Conservation (phyloP, 2,113 vertebrate species). For the Ailurus styani region DNA sequence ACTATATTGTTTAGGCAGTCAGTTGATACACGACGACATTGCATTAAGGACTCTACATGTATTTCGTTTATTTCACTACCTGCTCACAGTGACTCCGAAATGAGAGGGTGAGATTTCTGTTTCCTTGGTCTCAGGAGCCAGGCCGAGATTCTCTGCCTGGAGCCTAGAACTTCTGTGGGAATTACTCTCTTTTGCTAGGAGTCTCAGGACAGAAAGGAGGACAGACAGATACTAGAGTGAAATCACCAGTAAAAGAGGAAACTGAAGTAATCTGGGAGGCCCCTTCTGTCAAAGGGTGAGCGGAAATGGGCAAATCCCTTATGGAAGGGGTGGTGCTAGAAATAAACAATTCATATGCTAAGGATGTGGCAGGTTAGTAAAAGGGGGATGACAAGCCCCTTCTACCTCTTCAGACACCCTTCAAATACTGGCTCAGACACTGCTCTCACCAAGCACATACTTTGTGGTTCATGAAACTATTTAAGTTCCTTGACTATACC, state of each 20-base stretch:
- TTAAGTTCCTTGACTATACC: background rate
- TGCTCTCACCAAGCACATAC: background rate
- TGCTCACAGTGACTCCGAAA: slow-evolving; percentile 40
- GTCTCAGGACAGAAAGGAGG: background rate
- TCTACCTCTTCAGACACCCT: background rate
- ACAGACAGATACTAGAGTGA: background rate
- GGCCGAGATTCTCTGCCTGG: background rate
- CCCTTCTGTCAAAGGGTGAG: background rate
- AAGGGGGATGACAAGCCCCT: background rate
- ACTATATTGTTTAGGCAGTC: slow-evolving; percentile 59
- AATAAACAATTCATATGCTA: background rate
- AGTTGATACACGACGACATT: slow-evolving; percentile 48
- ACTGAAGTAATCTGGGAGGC: too few relatives aligned
- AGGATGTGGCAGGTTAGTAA: background rate
- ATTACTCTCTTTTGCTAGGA: background rate
- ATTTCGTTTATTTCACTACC: slow-evolving; percentile 52
- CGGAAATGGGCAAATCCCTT: background rate
- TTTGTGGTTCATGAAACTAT: background rate
- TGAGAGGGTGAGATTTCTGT: background rate
- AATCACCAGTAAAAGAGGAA: background rate
- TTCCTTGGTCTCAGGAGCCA: background rate
- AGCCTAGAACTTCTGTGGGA: background rate
- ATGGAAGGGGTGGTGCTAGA: background rate
- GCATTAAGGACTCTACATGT: background rate
- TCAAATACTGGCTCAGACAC: background rate